Evolutionary conservation across 2,113 vertebrate genomes (phyloP).

Genomic region (Datnioides undecimradiatus): DNA sequence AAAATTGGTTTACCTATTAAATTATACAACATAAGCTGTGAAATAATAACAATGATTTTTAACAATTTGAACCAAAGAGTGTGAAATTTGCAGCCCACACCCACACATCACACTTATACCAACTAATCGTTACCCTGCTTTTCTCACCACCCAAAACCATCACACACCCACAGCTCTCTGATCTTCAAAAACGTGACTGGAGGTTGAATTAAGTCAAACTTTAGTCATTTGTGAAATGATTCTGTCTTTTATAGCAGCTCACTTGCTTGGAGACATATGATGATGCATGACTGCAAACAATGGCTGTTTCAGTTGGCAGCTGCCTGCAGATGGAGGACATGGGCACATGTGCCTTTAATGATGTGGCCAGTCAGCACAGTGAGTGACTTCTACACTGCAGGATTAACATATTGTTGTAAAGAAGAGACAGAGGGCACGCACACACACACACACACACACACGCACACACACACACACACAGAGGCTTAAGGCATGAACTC

Average conservation of each 20-base stretch:
- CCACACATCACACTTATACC: neutral
- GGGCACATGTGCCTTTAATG: slow-evolving; percentile 18
- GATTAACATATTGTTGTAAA: slow-evolving; percentile 30
- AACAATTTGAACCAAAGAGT: slow-evolving; percentile 3
- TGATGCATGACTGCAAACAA: neutral
- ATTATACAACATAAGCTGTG: neutral
- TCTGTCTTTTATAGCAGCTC: neutral
- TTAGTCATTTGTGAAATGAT: neutral
- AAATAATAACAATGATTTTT: neutral
- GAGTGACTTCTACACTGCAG: slow-evolving; percentile 30
- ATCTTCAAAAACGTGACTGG: neutral
- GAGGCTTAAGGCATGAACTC: neutral
- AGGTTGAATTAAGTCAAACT: neutral
- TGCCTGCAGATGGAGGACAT: neutral
- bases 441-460: too few species aligned
- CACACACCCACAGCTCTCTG: slow-evolving; percentile 3
- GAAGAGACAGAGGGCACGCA: slow-evolving; percentile 1
- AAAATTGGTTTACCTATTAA: neutral
- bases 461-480: too few species aligned
- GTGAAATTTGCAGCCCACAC: slow-evolving; percentile 7
- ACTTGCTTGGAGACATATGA: neutral
- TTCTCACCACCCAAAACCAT: neutral
- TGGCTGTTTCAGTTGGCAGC: neutral
- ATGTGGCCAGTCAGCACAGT: slow-evolving; percentile 59
- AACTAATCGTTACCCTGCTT: neutral